Percentiles rank a stretch among this genome's conserved stretches.
Evolutionary conservation across 1,140 invertebrate genomes (phyloP).

Genomic region (Drosophila santomea): DNA sequence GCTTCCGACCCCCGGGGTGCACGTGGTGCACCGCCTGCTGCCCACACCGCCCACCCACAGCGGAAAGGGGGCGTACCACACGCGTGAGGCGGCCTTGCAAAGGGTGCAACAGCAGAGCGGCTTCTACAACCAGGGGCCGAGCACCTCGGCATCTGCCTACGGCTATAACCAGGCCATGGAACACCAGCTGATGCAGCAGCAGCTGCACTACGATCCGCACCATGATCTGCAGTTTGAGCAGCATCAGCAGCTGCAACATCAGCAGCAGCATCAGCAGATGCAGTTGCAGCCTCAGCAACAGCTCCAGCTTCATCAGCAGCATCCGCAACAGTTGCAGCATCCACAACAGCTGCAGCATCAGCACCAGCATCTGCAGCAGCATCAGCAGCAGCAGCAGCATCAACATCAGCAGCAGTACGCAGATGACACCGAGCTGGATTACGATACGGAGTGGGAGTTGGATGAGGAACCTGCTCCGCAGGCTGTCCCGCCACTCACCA

Average conservation of each 20-base stretch:
- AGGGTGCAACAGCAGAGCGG: slow-evolving; percentile 76
- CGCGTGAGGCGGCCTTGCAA: slow-evolving; percentile 62
- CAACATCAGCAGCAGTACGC: slow-evolving; percentile 17
- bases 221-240: slow-evolving; percentile 29
- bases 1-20: neutral
- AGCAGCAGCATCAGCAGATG: neutral
- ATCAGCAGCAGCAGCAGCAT: neutral
- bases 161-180: slow-evolving; percentile 15
- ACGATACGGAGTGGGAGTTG: slow-evolving; percentile 5
- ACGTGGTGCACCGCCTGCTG: slow-evolving; percentile 57
- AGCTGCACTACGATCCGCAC: slow-evolving; percentile 50
- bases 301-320: slow-evolving; percentile 6
- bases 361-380: slow-evolving; percentile 5
- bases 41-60: slow-evolving; percentile 66
- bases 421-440: slow-evolving; percentile 4
- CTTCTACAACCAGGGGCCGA: slow-evolving; percentile 4
- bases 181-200: slow-evolving; percentile 5
- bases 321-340: neutral
- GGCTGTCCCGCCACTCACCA: neutral
- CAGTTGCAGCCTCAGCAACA: slow-evolving; percentile 12
- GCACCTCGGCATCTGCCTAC: slow-evolving; percentile 30
- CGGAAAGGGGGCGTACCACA: slow-evolving; percentile 60
- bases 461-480: neutral
- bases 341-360: neutral
- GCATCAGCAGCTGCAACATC: neutral